Conservation (phyloP, 2,797 vertebrate species). For the Sciurus vulgaris region DNA sequence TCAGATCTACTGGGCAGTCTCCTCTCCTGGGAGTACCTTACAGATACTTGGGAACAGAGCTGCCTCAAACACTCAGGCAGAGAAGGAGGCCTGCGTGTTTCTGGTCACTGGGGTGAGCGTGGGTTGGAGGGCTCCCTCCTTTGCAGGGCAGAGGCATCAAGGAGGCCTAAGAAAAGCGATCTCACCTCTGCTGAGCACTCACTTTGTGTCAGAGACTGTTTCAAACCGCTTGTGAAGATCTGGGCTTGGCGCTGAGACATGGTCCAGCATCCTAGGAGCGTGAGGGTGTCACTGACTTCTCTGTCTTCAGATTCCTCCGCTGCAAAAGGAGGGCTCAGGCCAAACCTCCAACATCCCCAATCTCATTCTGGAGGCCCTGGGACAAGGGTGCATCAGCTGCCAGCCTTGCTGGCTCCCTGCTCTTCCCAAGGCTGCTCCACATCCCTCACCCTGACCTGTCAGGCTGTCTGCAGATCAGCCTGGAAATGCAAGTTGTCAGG, state of each 20-base stretch:
- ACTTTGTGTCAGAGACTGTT: background rate
- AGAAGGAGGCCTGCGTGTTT: no score
- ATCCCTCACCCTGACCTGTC: constrained; percentile 74
- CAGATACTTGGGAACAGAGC: no score
- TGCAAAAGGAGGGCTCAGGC: background rate
- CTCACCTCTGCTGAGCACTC: background rate
- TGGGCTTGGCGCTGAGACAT: background rate
- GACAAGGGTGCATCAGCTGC: constrained; percentile 62
- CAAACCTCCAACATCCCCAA: accelerated
- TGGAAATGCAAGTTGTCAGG: constrained; percentile 74
- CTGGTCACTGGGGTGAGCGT: background rate
- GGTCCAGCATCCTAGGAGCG: background rate
- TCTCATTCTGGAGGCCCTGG: background rate
- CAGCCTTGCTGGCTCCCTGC: constrained; percentile 29
- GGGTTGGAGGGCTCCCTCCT: background rate
- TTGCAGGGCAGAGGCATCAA: background rate
- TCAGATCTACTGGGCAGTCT: background rate
- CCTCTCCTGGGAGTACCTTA: background rate
- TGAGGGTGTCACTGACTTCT: background rate
- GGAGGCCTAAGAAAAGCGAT: background rate
- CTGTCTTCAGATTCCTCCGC: background rate
- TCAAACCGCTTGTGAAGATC: background rate
- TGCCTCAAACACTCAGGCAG: no score
- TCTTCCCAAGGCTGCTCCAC: background rate
- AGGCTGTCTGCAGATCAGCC: constrained; percentile 78